phyloP scores from a whole-genome alignment of 2,797 vertebrate genomes.

The Psittacula echo region DNA sequence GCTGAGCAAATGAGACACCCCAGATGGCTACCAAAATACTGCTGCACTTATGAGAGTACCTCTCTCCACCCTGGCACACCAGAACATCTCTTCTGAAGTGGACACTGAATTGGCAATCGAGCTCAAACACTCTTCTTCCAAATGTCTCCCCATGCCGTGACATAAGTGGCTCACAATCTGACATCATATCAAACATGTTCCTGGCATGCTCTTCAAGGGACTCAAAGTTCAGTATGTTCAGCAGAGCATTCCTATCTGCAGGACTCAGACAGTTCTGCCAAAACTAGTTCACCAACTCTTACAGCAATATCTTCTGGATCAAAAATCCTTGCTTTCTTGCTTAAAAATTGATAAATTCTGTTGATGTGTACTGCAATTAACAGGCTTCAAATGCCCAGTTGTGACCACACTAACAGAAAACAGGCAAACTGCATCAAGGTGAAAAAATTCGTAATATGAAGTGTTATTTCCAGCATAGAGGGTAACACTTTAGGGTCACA shows the following conservation, averaged over 20 bases:
- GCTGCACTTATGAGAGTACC: accelerated
- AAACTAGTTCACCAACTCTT: not conserved
- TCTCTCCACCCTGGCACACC: not conserved
- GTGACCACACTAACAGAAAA: not conserved
- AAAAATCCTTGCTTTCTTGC: not conserved
- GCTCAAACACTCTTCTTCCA: not conserved
- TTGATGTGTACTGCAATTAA: not conserved
- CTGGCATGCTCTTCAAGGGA: not conserved
- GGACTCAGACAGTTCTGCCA: not conserved
- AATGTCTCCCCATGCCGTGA: not conserved
- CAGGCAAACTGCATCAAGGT: not conserved
- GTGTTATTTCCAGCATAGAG: not conserved
- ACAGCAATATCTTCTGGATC: not conserved
- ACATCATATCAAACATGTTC: not conserved
- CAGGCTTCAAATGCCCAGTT: not conserved
- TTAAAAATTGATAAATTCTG: not conserved
- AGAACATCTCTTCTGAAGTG: not conserved
- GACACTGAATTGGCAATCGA: not conserved
- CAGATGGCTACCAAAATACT: not conserved
- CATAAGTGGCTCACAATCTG: not conserved
- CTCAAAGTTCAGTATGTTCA: not conserved
- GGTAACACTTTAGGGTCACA: not conserved
- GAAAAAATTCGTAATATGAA: not conserved
- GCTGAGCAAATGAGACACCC: not conserved
- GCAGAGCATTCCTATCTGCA: not conserved